Evolutionary conservation across 2,888 invertebrate genomes (phyloP), one percentile per base, ranked within the genome.

Genomic region (Chorisops tibialis): DNA sequence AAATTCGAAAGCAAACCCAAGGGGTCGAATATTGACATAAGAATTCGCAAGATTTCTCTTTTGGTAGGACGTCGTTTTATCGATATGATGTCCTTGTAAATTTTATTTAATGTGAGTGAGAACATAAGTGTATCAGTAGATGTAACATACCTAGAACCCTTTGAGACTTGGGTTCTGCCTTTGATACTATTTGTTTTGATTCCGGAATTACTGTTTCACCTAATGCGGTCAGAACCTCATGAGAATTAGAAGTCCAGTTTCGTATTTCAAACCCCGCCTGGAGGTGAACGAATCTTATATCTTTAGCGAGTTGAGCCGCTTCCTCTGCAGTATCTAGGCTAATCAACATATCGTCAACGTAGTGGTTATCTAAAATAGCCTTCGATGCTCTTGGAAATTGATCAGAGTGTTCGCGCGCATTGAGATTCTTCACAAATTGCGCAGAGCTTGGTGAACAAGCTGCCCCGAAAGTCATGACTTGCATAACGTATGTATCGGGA

Each of bases 191-290:
- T 37, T 37, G 37, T 37, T 6, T 37, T 6, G 37, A 37, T 9
- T 9, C 7, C 6, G 37, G 12, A 37, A 9, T 9, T 37, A 9
- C 37, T 6, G 6, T 12, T 37, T 37, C 11, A 11, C 37, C 7
- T 37, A 6, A 9, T 12, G 37, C 37, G 12, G 6, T 37, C 11
- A 11, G 18, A 19, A 51, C 18, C 18, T 64, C 45, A 2, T 4
- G 22, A 12, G 63, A 58, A 22, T 68, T 65, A 2, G 64, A 67
- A 7, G 61, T 19, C 16, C 67, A 65, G 7, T 63, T 61, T 21
- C 64, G 54, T 21, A 68, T 7, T 5, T 65, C 59, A 39, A 67
- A 67, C 4, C 62, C 62, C 1, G 56, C 65, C 9, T 58, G n/a
- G 2, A 41, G 12, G 41, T 66, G 65, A 47, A 68, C 67, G 1